Base-by-base conservation (phyloP, 2,797 vertebrate genomes). In the Channa striata region DNA sequence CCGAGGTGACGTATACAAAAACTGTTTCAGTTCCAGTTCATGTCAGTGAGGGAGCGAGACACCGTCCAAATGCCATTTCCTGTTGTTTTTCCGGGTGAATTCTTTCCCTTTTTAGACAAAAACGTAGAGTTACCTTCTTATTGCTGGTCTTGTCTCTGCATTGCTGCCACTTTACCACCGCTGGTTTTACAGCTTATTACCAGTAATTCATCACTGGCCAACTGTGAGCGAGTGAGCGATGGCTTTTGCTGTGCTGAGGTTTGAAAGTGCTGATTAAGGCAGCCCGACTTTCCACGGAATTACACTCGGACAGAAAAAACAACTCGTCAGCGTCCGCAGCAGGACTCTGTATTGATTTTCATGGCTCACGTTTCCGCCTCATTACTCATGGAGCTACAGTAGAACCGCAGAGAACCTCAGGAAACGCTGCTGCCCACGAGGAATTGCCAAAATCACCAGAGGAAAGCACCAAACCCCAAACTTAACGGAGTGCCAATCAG, bases 261-360 rank as follows among this genome's bases (percentile, higher is more conserved):
- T 68, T 80, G 20, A 82, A 82, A 86, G 69, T 74, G 85, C 84
- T 84, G 87, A 87, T 81, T 37, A 52, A 68, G 78, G 83, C 80
- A 81, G 37, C 65, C 59, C 52, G 73, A 80, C 72, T 71, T 77
- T 82, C 72, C 68, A 25, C 51, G 51, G 76, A 86, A 85, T 84
- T 60, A 82, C 77, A 79, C 54, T 42, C 25, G 72, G 53, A 47
- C n/a, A 30, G 23, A 2, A 12, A 14, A 71, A 68, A 44, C 20
- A 67, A 66, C 43, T 60, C 62, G 60, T 85, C 74, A 59, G 72
- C 57, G 16, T 73, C 62, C 68, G 17, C 71, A 72, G 76, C 60
- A 19, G 69, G 43, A 66, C 54, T 70, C 58, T 54, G 72, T 81
- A 87, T 89, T 68, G 83, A 84, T 82, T 82, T 87, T 42, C 66